Evolutionary conservation across 2,888 invertebrate species (phyloP).

Genomic region (Vannuccia rotundouncinata): DNA sequence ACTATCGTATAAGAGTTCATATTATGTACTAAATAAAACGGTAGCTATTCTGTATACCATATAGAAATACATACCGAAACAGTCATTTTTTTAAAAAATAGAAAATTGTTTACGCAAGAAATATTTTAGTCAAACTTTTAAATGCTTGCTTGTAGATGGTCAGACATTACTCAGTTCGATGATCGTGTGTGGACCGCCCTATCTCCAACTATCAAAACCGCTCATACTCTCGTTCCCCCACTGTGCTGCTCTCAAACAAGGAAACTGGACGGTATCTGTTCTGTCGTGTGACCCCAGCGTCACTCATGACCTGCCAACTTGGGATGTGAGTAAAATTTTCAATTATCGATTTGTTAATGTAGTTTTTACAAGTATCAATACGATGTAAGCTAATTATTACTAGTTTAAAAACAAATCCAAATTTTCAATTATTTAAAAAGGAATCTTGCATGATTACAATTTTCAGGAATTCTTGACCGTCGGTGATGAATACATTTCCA

Average conservation of each 20-base stretch:
- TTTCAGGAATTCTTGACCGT: slow-evolving; percentile 63
- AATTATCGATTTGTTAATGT: no score
- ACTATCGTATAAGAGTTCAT: no score
- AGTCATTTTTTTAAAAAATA: no score
- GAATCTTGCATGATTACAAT: neutral
- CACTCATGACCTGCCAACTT: neutral
- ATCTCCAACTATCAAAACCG: slow-evolving; percentile 71
- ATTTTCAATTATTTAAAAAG: no score
- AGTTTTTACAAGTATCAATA: no score
- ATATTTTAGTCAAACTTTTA: no score
- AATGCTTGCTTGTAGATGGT: slow-evolving; percentile 66
- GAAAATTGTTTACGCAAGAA: no score
- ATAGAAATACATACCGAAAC: no score
- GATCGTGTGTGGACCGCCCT: slow-evolving; percentile 72
- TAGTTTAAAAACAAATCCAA: no score
- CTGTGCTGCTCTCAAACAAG: slow-evolving; percentile 74
- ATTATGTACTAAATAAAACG: no score
- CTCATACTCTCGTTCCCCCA: slow-evolving; percentile 77
- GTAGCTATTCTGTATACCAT: no score
- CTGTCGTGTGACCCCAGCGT: neutral
- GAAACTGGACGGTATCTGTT: slow-evolving; percentile 71
- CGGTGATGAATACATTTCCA: slow-evolving; percentile 78
- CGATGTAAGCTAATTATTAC: no score
- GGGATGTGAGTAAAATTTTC: neutral
- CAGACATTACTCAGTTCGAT: slow-evolving; percentile 76